Evolutionary conservation across 2,797 vertebrate genomes (phyloP).

Genomic region (Xiphophorus birchmanni): DNA sequence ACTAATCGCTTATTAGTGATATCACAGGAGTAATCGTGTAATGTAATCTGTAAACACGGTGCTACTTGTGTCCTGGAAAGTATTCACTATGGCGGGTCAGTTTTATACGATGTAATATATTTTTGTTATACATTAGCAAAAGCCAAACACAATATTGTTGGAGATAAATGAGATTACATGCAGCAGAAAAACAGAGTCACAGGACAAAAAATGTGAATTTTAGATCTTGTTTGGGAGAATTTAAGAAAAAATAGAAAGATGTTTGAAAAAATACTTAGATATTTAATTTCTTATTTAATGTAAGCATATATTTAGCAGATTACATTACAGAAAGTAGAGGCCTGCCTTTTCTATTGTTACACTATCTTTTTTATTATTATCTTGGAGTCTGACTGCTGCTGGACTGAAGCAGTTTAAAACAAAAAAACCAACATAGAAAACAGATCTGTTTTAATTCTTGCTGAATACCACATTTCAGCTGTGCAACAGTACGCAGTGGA

Average conservation of each 20-base stretch:
- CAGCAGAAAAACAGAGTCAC: background rate
- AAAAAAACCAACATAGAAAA: too few species aligned
- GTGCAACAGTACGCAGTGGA: background rate
- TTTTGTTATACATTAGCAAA: background rate
- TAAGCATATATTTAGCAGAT: background rate
- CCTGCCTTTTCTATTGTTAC: background rate
- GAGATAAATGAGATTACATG: background rate
- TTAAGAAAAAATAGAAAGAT: background rate
- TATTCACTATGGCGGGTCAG: constrained; percentile 5
- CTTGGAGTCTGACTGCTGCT: background rate
- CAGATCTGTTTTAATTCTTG: background rate
- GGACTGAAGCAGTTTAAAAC: background rate
- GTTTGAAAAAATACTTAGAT: background rate
- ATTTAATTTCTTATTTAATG: background rate
- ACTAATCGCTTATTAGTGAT: constrained; percentile 57
- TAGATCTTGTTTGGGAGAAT: background rate
- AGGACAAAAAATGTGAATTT: background rate
- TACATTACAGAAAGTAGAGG: background rate
- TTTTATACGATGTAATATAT: background rate
- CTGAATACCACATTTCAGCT: background rate
- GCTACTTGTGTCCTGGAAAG: constrained; percentile 31
- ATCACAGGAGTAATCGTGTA: constrained; percentile 49
- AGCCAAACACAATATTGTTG: background rate
- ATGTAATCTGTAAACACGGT: constrained; percentile 47
- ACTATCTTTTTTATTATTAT: background rate